Conservation (phyloP, 35 echinoderm and acorn worm genomes). For the Anneissia japonica region DNA sequence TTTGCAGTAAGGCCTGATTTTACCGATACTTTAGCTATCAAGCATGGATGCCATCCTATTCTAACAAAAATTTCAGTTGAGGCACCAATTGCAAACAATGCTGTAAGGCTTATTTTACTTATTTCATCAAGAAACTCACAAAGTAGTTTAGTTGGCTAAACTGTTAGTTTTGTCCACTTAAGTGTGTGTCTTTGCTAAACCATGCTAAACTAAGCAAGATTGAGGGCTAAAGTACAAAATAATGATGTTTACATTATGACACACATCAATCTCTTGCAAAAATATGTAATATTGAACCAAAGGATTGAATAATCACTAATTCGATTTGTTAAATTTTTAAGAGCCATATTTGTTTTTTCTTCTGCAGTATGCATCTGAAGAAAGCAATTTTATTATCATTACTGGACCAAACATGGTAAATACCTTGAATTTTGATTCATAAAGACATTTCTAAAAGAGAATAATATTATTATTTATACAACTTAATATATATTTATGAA, state of each 20-base stretch:
- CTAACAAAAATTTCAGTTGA: conserved; percentile 80
- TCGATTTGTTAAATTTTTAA: not conserved
- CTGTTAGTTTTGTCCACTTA: too few relatives aligned
- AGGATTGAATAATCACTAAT: too few relatives aligned
- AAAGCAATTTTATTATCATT: conserved; percentile 90
- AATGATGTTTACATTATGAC: too few relatives aligned
- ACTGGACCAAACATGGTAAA: conserved; percentile 98
- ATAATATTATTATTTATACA: too few relatives aligned
- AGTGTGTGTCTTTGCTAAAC: not conserved
- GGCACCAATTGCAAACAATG: conserved; percentile 68
- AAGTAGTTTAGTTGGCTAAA: too few relatives aligned
- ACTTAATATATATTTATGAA: too few relatives aligned
- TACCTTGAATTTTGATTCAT: not conserved
- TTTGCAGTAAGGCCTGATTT: conserved; percentile 84
- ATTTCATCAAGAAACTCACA: too few relatives aligned
- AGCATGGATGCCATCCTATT: conserved; percentile 88
- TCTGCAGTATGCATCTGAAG: conserved; percentile 81
- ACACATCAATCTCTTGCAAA: too few relatives aligned
- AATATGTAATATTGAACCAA: too few relatives aligned
- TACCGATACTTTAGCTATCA: conserved; percentile 90
- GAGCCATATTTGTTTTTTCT: not conserved
- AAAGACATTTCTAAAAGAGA: too few relatives aligned
- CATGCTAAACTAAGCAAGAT: not conserved
- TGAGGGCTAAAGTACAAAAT: not conserved
- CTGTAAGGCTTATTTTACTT: too few relatives aligned